These are phyloP conservation scores for Bombus waltoni DNA, from an alignment of 1,140 invertebrate genomes.

Conservation along the genomic window DNA sequence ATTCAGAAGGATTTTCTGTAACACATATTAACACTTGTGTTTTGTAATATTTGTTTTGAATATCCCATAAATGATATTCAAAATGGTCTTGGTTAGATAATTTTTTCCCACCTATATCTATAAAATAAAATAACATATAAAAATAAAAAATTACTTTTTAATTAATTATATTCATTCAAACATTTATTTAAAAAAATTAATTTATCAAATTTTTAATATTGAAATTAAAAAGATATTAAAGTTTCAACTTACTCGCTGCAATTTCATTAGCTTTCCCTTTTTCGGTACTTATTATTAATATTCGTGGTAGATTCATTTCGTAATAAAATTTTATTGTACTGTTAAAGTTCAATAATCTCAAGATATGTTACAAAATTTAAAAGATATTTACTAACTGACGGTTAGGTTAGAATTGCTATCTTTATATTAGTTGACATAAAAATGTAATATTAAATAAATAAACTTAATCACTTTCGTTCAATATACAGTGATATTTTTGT, in stretches of 20 bases:
- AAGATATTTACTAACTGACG: neutral
- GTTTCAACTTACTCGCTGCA: slow-evolving; percentile 74
- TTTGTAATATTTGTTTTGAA: slow-evolving; percentile 88
- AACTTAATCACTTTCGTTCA: neutral
- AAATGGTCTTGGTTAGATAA: slow-evolving; percentile 77
- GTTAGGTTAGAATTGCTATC: slow-evolving; percentile 26
- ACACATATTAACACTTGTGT: slow-evolving; percentile 84
- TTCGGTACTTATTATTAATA: slow-evolving; percentile 73
- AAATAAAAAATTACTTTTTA: neutral
- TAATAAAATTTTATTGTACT: neutral
- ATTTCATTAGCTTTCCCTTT: slow-evolving; percentile 74
- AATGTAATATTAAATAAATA: neutral
- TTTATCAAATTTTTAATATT: no score
- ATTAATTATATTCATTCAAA: neutral
- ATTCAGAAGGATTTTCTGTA: slow-evolving; percentile 80
- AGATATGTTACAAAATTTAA: neutral
- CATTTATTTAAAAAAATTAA: neutral
- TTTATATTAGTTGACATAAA: neutral
- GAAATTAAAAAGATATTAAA: slow-evolving; percentile 2
- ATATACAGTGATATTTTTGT: neutral
- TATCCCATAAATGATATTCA: slow-evolving; percentile 84
- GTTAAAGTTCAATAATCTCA: neutral
- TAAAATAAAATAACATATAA: slow-evolving; percentile 73
- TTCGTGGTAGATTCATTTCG: slow-evolving; percentile 73
- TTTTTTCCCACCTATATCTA: slow-evolving; percentile 77